Conservation (phyloP, 2,888 invertebrate genomes). For the Tortricodes alternella region DNA sequence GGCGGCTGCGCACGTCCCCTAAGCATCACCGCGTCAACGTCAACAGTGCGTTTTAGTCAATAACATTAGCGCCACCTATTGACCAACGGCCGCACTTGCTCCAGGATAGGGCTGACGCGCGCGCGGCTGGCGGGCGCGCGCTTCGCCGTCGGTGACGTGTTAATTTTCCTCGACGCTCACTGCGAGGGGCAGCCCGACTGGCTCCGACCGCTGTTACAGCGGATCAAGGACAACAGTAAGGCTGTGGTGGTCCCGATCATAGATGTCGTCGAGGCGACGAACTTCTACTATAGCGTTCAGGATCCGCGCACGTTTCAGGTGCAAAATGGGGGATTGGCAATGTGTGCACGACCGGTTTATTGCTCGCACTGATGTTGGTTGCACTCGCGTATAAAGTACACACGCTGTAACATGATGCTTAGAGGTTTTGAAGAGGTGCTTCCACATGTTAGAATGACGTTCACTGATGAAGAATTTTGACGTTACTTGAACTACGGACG, state of each 20-base stretch:
- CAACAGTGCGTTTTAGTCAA: neutral
- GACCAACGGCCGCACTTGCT: constrained; percentile 62
- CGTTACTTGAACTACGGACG: too few relatives aligned
- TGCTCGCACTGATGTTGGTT: neutral
- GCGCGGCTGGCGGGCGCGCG: constrained; percentile 95
- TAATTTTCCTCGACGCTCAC: constrained; percentile 95
- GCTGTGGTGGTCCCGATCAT: constrained; percentile 97
- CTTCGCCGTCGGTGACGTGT: constrained; percentile 89
- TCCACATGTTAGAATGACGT: too few relatives aligned
- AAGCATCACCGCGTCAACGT: too few relatives aligned
- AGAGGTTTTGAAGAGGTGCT: neutral
- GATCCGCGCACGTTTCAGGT: constrained; percentile 77
- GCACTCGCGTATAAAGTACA: neutral
- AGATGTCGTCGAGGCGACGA: constrained; percentile 94
- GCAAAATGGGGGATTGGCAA: constrained; percentile 21
- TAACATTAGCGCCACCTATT: neutral
- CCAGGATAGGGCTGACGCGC: constrained; percentile 92
- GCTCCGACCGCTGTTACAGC: constrained; percentile 94
- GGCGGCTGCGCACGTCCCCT: too few relatives aligned
- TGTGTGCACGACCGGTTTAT: neutral
- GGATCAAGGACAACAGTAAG: constrained; percentile 90
- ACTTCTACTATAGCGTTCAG: constrained; percentile 88
- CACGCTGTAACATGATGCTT: neutral
- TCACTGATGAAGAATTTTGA: too few relatives aligned
- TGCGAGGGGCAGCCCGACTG: constrained; percentile 92